Evolutionary conservation across 2,797 vertebrate species (phyloP).

Genomic region (Loriculus beryllinus): DNA sequence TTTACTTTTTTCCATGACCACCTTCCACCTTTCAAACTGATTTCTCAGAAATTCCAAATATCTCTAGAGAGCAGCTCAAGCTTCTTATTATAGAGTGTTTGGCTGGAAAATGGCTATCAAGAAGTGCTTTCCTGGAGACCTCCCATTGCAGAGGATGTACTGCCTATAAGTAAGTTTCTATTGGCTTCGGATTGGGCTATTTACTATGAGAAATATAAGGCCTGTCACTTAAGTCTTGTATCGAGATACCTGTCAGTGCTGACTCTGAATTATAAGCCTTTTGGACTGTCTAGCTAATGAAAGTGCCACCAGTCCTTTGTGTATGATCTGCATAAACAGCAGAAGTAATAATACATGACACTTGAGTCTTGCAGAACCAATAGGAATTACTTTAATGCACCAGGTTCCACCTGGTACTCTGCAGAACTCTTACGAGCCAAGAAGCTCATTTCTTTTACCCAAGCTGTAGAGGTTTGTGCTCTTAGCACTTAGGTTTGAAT

Average conservation of each 20-base stretch:
- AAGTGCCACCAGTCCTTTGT: neutral
- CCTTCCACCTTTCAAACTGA: neutral
- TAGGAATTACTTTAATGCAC: neutral
- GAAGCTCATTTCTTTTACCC: neutral
- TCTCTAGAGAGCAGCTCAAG: neutral
- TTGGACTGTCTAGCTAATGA: neutral
- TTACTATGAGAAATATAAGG: neutral
- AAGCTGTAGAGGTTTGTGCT: neutral
- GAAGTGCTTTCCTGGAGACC: neutral
- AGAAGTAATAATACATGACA: neutral
- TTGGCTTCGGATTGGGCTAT: neutral
- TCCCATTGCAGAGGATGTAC: neutral
- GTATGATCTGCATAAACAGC: neutral
- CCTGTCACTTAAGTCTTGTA: neutral
- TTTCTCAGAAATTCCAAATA: neutral
- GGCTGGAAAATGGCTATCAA: neutral
- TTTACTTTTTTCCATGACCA: neutral
- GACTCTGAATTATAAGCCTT: neutral
- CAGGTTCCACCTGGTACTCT: neutral
- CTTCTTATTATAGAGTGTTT: neutral
- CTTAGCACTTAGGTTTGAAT: neutral
- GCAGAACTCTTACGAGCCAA: neutral
- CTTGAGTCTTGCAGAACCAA: neutral
- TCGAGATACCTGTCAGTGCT: neutral
- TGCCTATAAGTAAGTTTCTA: neutral